Base-by-base conservation (phyloP, 2,797 vertebrate genomes). In the Scarus forsteni region DNA sequence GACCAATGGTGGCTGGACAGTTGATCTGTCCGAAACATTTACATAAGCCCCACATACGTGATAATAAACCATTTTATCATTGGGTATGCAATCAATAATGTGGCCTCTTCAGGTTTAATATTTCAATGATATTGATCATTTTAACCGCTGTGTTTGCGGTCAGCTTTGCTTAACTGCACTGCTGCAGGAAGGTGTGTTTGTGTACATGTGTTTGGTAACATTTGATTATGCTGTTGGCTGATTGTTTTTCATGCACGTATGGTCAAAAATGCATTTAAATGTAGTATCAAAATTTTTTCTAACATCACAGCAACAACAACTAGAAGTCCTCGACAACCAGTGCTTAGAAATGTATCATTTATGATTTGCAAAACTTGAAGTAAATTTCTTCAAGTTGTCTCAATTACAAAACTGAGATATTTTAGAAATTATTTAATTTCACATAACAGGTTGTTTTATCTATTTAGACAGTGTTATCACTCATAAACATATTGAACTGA, bases 11-110 rank as follows among this genome's bases (percentile, higher is more conserved):
- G 34, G 46, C 82, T 27, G 72, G 55, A 75, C 69, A 70, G 70
- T 73, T 36, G n/a, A 80, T 77, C 77, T 88, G 55, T 86, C 69
- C 50, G 69, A 83, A 92, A 90, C 80, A 87, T 92, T 92, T 91
- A 89, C 91, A 92, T 89, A 84, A 93, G 85, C 88, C 75, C 79
- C 66, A 88, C 89, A 91, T 92, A 92, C 91, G 91, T 95, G 94
- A 96, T 96, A 96, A 97, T 97, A 97, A 99, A 98, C 96, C 93
- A 92, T 96, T 98, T 97, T 96, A 98, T 97, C 96, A 97, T 96
- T 93, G 93, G 94, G 92, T 94, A 93, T 85, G 89, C 91, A 93
- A 96, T 98, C 97, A 96, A 98, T 99, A 96, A 90, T 94, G 97
- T 86, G 95, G 97, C 96, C 97, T 96, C 95, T 93, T 95, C 95